phyloP scores from a whole-genome alignment of 92 coral and sea anemone species.

The Blastomussa wellsi region DNA sequence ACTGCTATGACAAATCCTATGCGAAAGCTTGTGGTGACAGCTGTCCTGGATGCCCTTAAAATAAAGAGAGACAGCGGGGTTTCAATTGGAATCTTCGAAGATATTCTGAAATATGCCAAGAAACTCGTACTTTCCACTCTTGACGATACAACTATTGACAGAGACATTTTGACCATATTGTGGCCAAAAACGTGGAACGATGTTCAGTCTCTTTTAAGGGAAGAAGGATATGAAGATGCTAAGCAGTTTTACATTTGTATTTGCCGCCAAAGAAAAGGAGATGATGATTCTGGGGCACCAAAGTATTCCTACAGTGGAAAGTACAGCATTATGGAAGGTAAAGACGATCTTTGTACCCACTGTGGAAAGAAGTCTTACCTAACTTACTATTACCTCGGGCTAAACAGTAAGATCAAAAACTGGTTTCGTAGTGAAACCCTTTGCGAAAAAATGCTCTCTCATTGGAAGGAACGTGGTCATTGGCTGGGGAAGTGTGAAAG shows the following conservation, averaged over 20 bases:
- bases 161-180: constrained; percentile 50
- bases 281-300: constrained; percentile 57
- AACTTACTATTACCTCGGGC: constrained; percentile 65
- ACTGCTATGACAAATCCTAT: constrained; percentile 29
- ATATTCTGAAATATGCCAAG: constrained; percentile 71
- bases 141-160: constrained; percentile 49
- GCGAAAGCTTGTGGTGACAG: constrained; percentile 57
- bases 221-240: constrained; percentile 70
- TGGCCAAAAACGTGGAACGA: constrained; percentile 70
- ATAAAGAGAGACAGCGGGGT: constrained; percentile 69
- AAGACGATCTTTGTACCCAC: constrained; percentile 40
- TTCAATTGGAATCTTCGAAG: constrained; percentile 66
- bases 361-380: constrained; percentile 61
- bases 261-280: constrained; percentile 52
- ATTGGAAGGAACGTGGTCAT: constrained; percentile 42
- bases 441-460: constrained; percentile 67
- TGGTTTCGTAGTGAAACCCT: constrained; percentile 64
- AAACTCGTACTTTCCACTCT: constrained; percentile 40
- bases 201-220: constrained; percentile 66
- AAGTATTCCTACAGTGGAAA: constrained; percentile 58
- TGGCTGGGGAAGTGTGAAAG: constrained; percentile 48
- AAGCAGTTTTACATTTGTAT: constrained; percentile 58
- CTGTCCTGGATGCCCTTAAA: constrained; percentile 69
- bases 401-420: constrained; percentile 59
- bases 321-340: constrained; percentile 62